Evolutionary conservation across 1,140 invertebrate species (phyloP), one percentile per base, ranked within the genome.

Genomic region (Drosophila arizonae): DNA sequence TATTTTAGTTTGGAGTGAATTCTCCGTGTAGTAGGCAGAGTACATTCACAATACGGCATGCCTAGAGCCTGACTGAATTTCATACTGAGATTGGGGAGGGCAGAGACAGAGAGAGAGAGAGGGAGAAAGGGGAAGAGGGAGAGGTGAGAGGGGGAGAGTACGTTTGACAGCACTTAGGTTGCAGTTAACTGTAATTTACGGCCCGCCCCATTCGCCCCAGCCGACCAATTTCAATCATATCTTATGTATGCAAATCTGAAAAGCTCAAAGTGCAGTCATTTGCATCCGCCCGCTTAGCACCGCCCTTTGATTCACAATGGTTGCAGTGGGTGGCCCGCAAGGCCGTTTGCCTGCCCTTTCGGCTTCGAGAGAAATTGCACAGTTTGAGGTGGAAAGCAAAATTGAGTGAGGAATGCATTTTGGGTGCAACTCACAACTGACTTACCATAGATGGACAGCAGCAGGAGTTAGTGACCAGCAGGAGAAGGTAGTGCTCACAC

Each of bases 241-340:
- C 41, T 81, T 87, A 81, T 87, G 75, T 68, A 87, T 87, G 78
- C 69, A 73, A 86, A 87, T 86, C 82, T 70, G 28, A 13, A 58
- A 74, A 68, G 76, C 73, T 46, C 50, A 65, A 64, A 84, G 69
- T 74, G 77, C 81, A 80, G 61, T 67, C 65, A 55, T 33, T 67
- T 61, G 52, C 46, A 51, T 39, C 11, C 36, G 11, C 11, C 36
- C 33, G 33, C 33, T 10, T 36, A 36, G 33, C 33, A 3, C 33
- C 33, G 33, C 33, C 36, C 11, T 39, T 39, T 39, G 36, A 39
- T 39, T 39, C 11, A 39, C 10, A 11, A 39, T 3, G 10, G 3
- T 11, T 39, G 17, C 15, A 33, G 33, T 17, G 43, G 15, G 15
- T 39, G 3, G 10, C 36, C 4, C 11, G 2, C 11, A 39, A 39